These are phyloP conservation scores for Alaudala cheleensis DNA, from an alignment of 2,113 vertebrate genomes.

Conservation along the genomic window DNA sequence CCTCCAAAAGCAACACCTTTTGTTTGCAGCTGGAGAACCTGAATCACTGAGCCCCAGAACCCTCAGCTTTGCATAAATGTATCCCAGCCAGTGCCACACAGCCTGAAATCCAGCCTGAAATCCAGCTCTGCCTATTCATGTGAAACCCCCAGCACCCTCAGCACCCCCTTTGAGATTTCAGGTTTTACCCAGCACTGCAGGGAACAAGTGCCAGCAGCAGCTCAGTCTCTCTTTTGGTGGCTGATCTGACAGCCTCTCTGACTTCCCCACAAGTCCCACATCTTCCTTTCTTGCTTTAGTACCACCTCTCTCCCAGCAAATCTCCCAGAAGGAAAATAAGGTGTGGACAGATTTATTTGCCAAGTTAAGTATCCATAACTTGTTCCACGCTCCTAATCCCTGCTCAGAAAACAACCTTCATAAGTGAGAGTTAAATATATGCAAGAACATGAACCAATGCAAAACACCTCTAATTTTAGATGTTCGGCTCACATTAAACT, in stretches of 20 bases:
- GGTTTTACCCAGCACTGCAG: neutral
- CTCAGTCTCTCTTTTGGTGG: neutral
- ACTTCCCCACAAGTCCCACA: neutral
- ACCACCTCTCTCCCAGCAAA: neutral
- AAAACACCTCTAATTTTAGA: neutral
- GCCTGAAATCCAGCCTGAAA: neutral
- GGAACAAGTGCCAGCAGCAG: neutral
- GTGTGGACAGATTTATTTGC: conserved; percentile 19
- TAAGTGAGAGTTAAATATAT: neutral
- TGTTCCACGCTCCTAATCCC: neutral
- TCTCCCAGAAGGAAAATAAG: conserved; percentile 3
- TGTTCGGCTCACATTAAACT: neutral
- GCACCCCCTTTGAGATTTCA: neutral
- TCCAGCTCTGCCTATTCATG: neutral
- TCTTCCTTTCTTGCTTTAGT: neutral
- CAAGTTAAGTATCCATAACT: conserved; percentile 19
- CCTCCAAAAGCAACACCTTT: neutral
- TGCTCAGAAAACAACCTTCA: neutral
- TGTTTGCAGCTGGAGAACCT: neutral
- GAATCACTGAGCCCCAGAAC: neutral
- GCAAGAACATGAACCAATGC: neutral
- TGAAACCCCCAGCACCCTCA: neutral
- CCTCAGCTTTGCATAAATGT: neutral
- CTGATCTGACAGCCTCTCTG: neutral
- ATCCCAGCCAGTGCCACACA: neutral